phyloP scores from a whole-genome alignment of 2,797 vertebrate species.

The Typhlichthys subterraneus region DNA sequence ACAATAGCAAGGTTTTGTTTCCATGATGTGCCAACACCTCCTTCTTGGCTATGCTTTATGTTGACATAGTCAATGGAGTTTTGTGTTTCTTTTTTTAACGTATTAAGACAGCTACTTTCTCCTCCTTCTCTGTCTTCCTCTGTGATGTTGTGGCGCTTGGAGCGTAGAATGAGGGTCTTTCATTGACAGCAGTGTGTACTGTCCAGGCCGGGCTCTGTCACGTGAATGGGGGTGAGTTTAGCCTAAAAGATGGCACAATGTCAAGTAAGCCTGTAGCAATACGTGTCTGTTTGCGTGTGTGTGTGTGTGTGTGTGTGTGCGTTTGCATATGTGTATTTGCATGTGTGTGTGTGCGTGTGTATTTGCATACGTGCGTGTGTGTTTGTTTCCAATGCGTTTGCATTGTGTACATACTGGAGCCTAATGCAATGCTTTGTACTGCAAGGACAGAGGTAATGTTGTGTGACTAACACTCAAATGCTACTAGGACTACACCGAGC shows the following conservation, averaged over 20 bases:
- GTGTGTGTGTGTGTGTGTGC: neutral
- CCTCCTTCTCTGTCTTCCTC: conserved; percentile 43
- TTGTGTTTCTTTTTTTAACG: conserved; percentile 25
- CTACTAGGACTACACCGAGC: too few relatives aligned
- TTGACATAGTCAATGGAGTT: conserved; percentile 29
- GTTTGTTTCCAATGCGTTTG: neutral
- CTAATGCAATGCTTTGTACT: too few relatives aligned
- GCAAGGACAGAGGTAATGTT: too few relatives aligned
- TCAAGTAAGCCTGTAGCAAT: conserved; percentile 38
- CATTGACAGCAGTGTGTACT: conserved; percentile 17
- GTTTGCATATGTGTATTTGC: too few relatives aligned
- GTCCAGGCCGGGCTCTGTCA: conserved; percentile 44
- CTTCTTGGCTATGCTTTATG: conserved; percentile 41
- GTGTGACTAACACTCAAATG: too few relatives aligned
- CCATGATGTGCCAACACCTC: conserved; percentile 26
- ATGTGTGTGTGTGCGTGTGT: neutral
- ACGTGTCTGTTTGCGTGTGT: neutral
- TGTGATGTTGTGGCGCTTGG: conserved; percentile 28
- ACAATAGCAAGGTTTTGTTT: conserved; percentile 36
- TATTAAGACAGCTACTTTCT: conserved; percentile 10
- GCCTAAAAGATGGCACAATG: conserved; percentile 59
- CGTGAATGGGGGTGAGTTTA: conserved; percentile 59
- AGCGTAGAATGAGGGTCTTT: conserved; percentile 31
- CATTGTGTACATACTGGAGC: too few relatives aligned
- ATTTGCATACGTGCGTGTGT: neutral